Percentiles rank a stretch among this genome's conserved stretches.
Evolutionary conservation across 2,113 vertebrate species (phyloP).

Genomic region (Zosterops pallidus): DNA sequence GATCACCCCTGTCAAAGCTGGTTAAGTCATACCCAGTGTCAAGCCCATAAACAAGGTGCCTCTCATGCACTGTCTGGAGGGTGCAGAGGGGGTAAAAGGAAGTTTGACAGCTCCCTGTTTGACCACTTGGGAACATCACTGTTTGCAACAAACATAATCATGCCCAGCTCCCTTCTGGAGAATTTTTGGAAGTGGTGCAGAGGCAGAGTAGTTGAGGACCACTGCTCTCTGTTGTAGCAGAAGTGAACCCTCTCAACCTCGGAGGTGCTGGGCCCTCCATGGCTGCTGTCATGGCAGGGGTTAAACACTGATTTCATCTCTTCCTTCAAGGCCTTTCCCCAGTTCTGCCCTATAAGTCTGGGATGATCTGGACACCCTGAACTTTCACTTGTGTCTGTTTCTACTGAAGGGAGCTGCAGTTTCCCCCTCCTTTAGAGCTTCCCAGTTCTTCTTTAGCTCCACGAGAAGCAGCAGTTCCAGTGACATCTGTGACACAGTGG

Average conservation of each 20-base stretch:
- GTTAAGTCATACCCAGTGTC: conserved; percentile 42
- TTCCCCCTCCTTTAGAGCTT: neutral
- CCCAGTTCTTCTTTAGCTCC: neutral
- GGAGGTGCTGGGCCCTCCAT: neutral
- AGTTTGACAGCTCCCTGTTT: neutral
- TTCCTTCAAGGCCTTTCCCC: neutral
- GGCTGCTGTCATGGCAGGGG: neutral
- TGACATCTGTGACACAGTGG: neutral
- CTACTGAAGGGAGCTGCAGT: neutral
- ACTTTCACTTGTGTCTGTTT: neutral
- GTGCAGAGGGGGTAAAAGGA: neutral
- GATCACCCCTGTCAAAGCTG: conserved; percentile 54
- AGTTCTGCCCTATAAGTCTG: neutral
- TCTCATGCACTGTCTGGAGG: neutral
- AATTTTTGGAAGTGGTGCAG: neutral
- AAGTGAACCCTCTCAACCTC: neutral
- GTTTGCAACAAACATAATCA: neutral
- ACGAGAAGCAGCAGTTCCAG: neutral
- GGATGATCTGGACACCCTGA: neutral
- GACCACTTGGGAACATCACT: neutral
- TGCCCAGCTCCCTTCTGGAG: neutral
- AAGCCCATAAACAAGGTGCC: conserved; percentile 35
- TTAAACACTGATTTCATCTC: neutral
- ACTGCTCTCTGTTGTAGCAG: neutral
- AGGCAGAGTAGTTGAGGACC: neutral